Evolutionary conservation across 1,140 invertebrate species (phyloP).

Genomic region (Penaeus indicus): DNA sequence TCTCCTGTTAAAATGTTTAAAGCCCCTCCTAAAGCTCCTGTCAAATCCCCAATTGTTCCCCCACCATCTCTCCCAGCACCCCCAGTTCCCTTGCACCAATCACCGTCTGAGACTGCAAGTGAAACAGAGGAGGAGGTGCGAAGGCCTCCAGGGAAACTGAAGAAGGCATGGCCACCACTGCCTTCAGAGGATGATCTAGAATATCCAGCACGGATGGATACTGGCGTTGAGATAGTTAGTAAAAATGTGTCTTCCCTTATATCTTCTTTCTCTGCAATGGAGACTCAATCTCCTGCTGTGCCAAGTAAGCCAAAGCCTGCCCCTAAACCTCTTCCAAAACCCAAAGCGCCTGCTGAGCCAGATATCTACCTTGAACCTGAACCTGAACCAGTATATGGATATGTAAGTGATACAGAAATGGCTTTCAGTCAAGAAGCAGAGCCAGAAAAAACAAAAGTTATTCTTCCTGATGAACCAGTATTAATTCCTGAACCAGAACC

Average conservation of each 20-base stretch:
- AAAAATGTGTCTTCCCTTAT: constrained; percentile 60
- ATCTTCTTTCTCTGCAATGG: constrained; percentile 56
- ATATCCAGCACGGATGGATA: constrained; percentile 48
- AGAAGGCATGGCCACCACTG: constrained; percentile 60
- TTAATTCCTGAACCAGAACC: constrained; percentile 44
- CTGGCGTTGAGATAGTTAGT: constrained; percentile 54
- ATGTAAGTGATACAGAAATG: constrained; percentile 68
- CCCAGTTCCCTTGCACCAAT: constrained; percentile 13
- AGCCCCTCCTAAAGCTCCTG: constrained; percentile 41
- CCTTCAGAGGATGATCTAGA: constrained; percentile 44
- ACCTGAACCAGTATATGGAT: constrained; percentile 46
- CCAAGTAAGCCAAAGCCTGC: background rate
- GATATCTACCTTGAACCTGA: constrained; percentile 41
- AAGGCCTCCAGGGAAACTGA: constrained; percentile 58
- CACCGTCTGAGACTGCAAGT: constrained; percentile 33
- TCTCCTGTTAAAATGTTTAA: constrained; percentile 59
- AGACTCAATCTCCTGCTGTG: background rate
- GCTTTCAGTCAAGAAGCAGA: constrained; percentile 79
- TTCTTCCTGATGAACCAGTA: constrained; percentile 1
- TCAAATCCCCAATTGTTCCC: constrained; percentile 30
- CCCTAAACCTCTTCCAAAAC: constrained; percentile 9
- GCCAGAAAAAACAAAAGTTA: constrained; percentile 72
- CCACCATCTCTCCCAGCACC: constrained; percentile 18
- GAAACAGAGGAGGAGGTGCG: constrained; percentile 50
- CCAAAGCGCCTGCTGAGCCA: background rate